Conservation (phyloP, 2,797 vertebrate species). For the Cichlasoma orientale region DNA sequence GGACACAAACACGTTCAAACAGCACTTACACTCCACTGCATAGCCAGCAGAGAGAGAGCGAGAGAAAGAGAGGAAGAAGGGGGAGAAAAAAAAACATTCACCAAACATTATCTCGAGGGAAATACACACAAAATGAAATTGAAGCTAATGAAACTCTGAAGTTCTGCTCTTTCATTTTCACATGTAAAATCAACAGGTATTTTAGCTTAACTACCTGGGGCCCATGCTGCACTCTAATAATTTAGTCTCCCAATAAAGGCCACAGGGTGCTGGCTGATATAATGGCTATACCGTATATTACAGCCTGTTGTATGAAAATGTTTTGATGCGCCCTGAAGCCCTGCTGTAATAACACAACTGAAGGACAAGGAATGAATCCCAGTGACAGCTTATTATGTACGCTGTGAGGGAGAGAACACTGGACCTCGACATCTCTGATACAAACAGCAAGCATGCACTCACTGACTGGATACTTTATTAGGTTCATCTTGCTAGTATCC, state of each 20-base stretch:
- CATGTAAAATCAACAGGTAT: conserved; percentile 65
- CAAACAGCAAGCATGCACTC: neutral
- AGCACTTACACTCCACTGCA: conserved; percentile 30
- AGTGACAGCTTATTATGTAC: conserved; percentile 56
- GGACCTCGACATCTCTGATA: conserved; percentile 18
- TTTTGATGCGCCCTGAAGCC: conserved; percentile 51
- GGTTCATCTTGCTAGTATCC: neutral
- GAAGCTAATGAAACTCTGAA: conserved; percentile 57
- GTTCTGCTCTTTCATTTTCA: conserved; percentile 44
- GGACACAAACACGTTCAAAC: conserved; percentile 42
- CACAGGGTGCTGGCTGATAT: conserved; percentile 26
- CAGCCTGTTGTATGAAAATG: conserved; percentile 51
- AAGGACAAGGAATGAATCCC: conserved; percentile 63
- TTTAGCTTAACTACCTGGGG: conserved; percentile 54
- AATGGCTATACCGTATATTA: conserved; percentile 48
- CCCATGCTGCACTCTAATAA: conserved; percentile 56
- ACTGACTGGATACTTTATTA: neutral
- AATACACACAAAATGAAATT: conserved; percentile 55
- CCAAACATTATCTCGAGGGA: conserved; percentile 43
- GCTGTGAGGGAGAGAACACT: conserved; percentile 21
- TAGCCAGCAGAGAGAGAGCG: conserved; percentile 10
- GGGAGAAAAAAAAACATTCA: neutral
- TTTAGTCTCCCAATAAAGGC: conserved; percentile 44
- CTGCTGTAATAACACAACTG: conserved; percentile 63
- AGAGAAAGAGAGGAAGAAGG: neutral